Percentiles rank a stretch among this genome's conserved stretches.
These are phyloP conservation scores for Desmophyllum pertusum DNA, from an alignment of 92 coral and sea anemone species.

Conservation along the genomic window DNA sequence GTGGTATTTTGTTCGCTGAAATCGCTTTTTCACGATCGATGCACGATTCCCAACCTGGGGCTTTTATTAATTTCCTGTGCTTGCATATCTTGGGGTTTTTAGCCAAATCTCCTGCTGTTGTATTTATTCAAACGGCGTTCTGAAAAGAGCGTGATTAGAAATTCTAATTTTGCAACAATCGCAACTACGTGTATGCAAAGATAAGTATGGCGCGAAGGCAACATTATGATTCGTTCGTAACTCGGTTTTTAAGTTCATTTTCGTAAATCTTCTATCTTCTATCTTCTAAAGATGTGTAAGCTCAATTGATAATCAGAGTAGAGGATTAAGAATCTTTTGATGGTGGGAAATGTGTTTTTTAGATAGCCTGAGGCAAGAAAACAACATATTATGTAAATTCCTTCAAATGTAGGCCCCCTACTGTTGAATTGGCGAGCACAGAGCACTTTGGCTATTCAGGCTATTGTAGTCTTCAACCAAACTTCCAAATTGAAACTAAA, in stretches of 20 bases:
- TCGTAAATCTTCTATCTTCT: slow-evolving; percentile 16
- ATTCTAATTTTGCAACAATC: slow-evolving; percentile 25
- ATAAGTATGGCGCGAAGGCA: not conserved
- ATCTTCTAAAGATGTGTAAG: not conserved
- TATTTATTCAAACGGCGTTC: slow-evolving; percentile 29
- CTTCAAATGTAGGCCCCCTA: slow-evolving; percentile 25
- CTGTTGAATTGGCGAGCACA: slow-evolving; percentile 45
- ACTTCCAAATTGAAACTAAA: not conserved
- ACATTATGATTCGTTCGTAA: too few species aligned
- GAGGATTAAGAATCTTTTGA: slow-evolving; percentile 22
- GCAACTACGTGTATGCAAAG: not conserved
- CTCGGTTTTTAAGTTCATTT: not conserved
- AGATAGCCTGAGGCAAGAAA: slow-evolving; percentile 38
- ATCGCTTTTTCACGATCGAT: not conserved
- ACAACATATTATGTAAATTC: slow-evolving; percentile 48
- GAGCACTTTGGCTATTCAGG: not conserved
- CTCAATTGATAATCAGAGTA: slow-evolving; percentile 28
- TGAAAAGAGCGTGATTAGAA: slow-evolving; percentile 26
- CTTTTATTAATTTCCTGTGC: slow-evolving; percentile 27
- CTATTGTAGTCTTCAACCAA: not conserved
- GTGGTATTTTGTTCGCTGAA: not conserved
- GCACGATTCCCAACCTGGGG: not conserved
- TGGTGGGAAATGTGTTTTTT: slow-evolving; percentile 38
- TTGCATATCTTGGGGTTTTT: slow-evolving; percentile 24
- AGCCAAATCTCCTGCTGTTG: slow-evolving; percentile 41